These are phyloP conservation scores for Lasioglossum albipes DNA, from an alignment of 1,140 invertebrate genomes.

Conservation along the genomic window DNA sequence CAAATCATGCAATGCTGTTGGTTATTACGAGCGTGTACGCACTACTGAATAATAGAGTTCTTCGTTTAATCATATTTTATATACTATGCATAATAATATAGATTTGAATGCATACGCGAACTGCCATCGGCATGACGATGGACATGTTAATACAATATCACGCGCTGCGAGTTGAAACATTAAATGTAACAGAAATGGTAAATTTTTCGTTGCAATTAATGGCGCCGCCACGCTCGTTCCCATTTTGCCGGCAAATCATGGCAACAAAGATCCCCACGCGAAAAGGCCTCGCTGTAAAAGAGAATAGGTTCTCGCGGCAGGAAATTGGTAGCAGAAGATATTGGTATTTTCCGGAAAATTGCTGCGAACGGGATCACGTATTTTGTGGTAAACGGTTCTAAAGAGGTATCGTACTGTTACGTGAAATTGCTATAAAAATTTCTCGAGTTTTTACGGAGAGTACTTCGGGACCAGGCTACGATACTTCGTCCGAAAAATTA, in stretches of 20 bases:
- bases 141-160: background rate
- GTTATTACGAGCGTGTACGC: too few species aligned
- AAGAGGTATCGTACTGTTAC: background rate
- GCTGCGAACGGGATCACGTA: background rate
- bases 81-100: too few species aligned
- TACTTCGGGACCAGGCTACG: background rate
- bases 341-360: slow-evolving; percentile 10
- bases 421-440: slow-evolving; percentile 13
- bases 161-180: background rate
- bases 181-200: background rate
- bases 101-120: too few species aligned
- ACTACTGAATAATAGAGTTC: too few species aligned
- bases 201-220: background rate
- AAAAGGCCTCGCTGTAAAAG: background rate
- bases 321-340: slow-evolving; percentile 10
- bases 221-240: background rate
- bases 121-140: too few species aligned
- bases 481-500: too few species aligned
- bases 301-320: background rate
- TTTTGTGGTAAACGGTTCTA: background rate
- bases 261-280: background rate
- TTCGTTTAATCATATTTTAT: too few species aligned
- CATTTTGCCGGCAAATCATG: background rate
- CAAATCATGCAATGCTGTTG: too few species aligned
- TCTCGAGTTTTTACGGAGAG: background rate